Evolutionary conservation across 2,888 invertebrate genomes (phyloP), one percentile per base, ranked within the genome.

Genomic region (Harmothoe impar): DNA sequence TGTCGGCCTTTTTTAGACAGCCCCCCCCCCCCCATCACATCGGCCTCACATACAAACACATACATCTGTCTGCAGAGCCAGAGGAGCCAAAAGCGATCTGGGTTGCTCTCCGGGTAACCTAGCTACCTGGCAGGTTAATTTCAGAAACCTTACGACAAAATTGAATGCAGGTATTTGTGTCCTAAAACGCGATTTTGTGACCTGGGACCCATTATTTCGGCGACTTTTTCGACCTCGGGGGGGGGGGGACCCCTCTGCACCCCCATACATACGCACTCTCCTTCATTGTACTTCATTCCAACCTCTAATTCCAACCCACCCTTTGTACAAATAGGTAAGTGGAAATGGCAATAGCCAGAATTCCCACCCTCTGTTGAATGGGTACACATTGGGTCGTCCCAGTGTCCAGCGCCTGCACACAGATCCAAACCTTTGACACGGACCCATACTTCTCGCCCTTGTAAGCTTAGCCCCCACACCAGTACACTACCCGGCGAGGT

Each of bases 271-370:
- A n/a, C n/a, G n/a, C n/a, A n/a, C 62, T 20, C 62, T 62, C 62
- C 62, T n/a, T n/a, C n/a, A n/a, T n/a, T n/a, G n/a, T n/a, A 62
- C 20, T 15, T 5, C 20, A n/a, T 62, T 15, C 62, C 43, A 43
- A 7, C n/a, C 62, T 62, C 3, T 12, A 5, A 20, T 3, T 62
- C 20, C 15, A 15, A 62, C 62, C n/a, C n/a, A 62, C n/a, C n/a
- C 12, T n/a, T n/a, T 20, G 62, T 62, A 7, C 62, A 62, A 20
- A 62, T n/a, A 62, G 62, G 62, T 20, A 20, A 62, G n/a, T n/a
- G 20, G n/a, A 62, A 62, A 62, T 62, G n/a, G 62, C 62, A 62
- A 62, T 62, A 62, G 62, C 62, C 62, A 62, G 20, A 20, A 62
- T 20, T 15, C 62, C 3, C 0, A n/a, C n/a, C 62, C 62, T 62